Conservation (phyloP, 2,113 vertebrate genomes). For the Colistium nudipinnis region DNA sequence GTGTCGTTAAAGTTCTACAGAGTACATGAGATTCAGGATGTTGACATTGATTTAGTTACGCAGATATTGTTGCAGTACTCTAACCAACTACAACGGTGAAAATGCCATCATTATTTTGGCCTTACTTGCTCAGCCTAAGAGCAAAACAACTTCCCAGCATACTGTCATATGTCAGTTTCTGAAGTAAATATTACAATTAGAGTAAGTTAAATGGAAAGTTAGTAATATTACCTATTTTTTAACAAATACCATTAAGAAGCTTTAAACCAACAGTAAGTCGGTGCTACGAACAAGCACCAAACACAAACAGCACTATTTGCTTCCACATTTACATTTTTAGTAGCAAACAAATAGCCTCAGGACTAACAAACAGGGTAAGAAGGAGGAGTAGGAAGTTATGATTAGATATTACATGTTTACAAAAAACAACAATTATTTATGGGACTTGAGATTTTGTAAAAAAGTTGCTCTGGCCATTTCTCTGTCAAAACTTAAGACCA, state of each 20-base stretch:
- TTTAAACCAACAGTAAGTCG: background rate
- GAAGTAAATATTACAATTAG: background rate
- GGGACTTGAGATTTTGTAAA: too few species aligned
- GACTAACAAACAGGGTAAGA: too few species aligned
- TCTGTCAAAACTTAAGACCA: background rate
- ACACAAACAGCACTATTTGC: too few species aligned
- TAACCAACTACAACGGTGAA: background rate
- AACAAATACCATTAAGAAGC: background rate
- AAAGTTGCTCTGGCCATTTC: background rate
- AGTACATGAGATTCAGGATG: slow-evolving; percentile 3
- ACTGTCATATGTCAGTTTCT: background rate
- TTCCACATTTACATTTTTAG: background rate
- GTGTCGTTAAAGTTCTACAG: slow-evolving; percentile 18
- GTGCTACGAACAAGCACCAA: background rate
- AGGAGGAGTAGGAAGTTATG: too few species aligned
- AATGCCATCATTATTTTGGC: background rate
- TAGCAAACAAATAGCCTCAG: background rate
- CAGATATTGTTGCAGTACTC: background rate
- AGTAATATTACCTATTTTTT: background rate
- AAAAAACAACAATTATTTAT: too few species aligned
- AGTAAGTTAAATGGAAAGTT: background rate
- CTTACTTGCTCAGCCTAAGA: background rate
- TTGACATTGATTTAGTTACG: background rate
- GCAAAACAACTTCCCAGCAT: background rate
- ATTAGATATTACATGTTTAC: too few species aligned